Percentiles rank a stretch among this genome's conserved stretches.
Conservation (phyloP, 1,140 invertebrate species). For the Limonius californicus region DNA sequence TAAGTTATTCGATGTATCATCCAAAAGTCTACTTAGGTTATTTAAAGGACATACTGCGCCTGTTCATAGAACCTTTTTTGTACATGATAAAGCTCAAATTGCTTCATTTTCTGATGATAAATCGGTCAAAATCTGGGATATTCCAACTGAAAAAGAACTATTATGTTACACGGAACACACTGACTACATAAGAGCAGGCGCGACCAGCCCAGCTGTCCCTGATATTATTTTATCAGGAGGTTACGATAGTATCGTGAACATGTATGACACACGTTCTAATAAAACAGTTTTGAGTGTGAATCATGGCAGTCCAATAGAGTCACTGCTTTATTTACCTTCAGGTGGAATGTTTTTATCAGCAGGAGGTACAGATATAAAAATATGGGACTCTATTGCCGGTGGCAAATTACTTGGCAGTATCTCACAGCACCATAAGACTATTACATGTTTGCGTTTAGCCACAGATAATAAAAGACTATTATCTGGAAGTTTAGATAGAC, state of each 20-base stretch:
- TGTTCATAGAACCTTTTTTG: constrained; percentile 82
- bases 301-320: constrained; percentile 89
- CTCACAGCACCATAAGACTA: constrained; percentile 89
- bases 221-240: constrained; percentile 81
- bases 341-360: constrained; percentile 89
- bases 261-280: constrained; percentile 82
- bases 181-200: constrained; percentile 81
- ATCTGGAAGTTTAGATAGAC: constrained; percentile 87
- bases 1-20: constrained; percentile 83
- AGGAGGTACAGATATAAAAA: constrained; percentile 86
- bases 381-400: constrained; percentile 89
- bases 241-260: constrained; percentile 88
- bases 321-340: constrained; percentile 81
- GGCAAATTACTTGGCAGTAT: constrained; percentile 78
- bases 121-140: constrained; percentile 84
- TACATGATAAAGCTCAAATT: constrained; percentile 71
- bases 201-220: constrained; percentile 68
- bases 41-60: constrained; percentile 63
- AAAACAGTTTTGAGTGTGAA: constrained; percentile 71
- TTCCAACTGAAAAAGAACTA: constrained; percentile 73
- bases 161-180: constrained; percentile 64
- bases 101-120: constrained; percentile 94
- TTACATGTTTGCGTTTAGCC: constrained; percentile 77
- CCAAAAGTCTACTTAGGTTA: constrained; percentile 64
- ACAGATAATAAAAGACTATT: constrained; percentile 77